Evolutionary conservation across 2,888 invertebrate species (phyloP).

Genomic region (Odontothrips loti): DNA sequence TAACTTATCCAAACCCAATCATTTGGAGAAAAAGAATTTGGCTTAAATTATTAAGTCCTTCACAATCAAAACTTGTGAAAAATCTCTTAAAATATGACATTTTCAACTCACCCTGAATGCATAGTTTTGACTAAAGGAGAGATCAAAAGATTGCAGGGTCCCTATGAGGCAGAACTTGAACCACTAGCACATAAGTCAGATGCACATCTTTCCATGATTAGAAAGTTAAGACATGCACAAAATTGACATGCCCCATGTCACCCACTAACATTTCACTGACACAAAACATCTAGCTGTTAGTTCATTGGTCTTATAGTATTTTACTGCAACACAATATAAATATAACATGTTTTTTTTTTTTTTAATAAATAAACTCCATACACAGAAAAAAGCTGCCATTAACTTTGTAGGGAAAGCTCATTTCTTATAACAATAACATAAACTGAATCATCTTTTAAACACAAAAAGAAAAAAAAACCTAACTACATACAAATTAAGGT

Average conservation of each 20-base stretch:
- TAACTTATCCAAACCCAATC: constrained; percentile 7
- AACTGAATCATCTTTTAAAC: not conserved
- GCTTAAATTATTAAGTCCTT: constrained; percentile 7
- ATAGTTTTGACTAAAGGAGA: constrained; percentile 25
- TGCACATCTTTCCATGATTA: not conserved
- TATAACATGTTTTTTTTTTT: not conserved
- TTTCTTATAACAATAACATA: not conserved
- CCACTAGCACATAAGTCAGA: constrained; percentile 8
- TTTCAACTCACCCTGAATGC: constrained; percentile 24
- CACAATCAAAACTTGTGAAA: constrained; percentile 12
- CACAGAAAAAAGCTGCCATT: not conserved
- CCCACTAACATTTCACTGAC: not conserved
- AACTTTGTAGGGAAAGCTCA: not conserved
- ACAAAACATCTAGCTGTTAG: not conserved
- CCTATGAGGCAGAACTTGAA: constrained; percentile 21
- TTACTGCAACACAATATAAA: not conserved
- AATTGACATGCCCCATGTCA: constrained; percentile 1
- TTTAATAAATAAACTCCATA: not conserved
- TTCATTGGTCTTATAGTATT: too few relatives aligned
- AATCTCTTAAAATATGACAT: constrained; percentile 27
- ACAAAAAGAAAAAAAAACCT: not conserved
- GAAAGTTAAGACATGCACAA: constrained; percentile 3
- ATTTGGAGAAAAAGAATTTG: constrained; percentile 7
- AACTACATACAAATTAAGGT: not conserved
- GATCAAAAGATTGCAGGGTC: constrained; percentile 26